Conservation (phyloP, 2,113 vertebrate genomes). For the Sturnus vulgaris region DNA sequence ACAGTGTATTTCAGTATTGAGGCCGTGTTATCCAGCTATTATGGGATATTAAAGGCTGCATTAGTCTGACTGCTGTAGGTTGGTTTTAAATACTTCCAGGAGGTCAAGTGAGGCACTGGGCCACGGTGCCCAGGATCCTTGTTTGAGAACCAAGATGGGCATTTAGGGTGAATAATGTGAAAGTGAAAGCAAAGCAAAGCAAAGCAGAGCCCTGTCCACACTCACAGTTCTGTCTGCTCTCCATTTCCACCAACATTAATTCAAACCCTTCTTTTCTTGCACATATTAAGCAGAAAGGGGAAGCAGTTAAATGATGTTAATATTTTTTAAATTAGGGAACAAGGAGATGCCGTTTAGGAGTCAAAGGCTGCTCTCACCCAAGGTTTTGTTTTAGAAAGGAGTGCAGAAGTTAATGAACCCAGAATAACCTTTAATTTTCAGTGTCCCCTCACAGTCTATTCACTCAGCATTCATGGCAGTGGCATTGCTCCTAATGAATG, state of each 20-base stretch:
- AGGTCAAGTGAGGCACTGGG: neutral
- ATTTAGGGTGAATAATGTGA: neutral
- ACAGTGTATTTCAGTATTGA: accelerated
- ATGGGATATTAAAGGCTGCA: neutral
- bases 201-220: neutral
- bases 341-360: slow-evolving; percentile 45
- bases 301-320: slow-evolving; percentile 48
- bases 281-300: neutral
- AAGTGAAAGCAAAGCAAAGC: neutral
- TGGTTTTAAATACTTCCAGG: neutral
- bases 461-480: slow-evolving; percentile 41
- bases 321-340: slow-evolving; percentile 60
- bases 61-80: neutral
- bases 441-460: slow-evolving; percentile 23
- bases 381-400: slow-evolving; percentile 46
- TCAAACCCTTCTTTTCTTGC: neutral
- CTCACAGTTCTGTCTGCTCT: accelerated
- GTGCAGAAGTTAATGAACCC: slow-evolving; percentile 63
- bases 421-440: slow-evolving; percentile 64
- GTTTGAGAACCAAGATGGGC: neutral
- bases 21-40: neutral
- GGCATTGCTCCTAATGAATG: slow-evolving; percentile 57
- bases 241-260: neutral
- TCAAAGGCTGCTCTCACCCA: slow-evolving; percentile 59
- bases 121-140: neutral